Base-by-base conservation (phyloP, 2,113 vertebrate species). In the Ceyx cyanopectus region DNA sequence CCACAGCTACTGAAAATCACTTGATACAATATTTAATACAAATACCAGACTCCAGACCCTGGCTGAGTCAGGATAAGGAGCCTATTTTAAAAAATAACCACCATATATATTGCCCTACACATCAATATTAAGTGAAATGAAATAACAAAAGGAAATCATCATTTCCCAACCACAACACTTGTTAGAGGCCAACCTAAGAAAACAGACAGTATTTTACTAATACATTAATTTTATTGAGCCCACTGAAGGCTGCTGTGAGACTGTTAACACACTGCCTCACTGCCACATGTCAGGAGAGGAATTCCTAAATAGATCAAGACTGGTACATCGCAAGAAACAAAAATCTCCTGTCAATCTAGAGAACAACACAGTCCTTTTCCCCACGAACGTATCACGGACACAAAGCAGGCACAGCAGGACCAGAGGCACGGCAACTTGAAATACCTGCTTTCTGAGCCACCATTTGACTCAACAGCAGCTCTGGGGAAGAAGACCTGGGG, bases 11-110 rank as follows among this genome's bases (percentile, higher is more conserved):
- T 34, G 32, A 72, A 94, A 90, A 94, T 82, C 87, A 85, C 85
- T 87, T 62, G 40, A 93, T 87, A 85, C 40, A 95, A 82, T 88
- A 93, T 85, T 92, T 95, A 96, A 92, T 60, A 92, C 58, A 94
- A 94, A 94, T 60, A 84, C 37, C 40, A 89, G 53, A 51, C 73
- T 86, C 85, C 48, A 50, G 48, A 32, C 58, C 53, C 72, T 37
- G n/a, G 57, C 87, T 67, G 72, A 60, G 32, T 34, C 76, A 57
- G 41, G 58, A 78, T 81, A 79, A 88, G 79, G 58, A 94, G 46
- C 32, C 60, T 76, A 43, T 70, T 89, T 54, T 19, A 76, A 89
- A 88, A 90, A 83, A 72, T 32, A 85, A 62, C 74, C 43, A 50
- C 48, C 24, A 19, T 20, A 63, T 68, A 48, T 14, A 60, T 73